phyloP scores from a whole-genome alignment of 2,797 vertebrate species.

The Brachyalestes nurse region DNA sequence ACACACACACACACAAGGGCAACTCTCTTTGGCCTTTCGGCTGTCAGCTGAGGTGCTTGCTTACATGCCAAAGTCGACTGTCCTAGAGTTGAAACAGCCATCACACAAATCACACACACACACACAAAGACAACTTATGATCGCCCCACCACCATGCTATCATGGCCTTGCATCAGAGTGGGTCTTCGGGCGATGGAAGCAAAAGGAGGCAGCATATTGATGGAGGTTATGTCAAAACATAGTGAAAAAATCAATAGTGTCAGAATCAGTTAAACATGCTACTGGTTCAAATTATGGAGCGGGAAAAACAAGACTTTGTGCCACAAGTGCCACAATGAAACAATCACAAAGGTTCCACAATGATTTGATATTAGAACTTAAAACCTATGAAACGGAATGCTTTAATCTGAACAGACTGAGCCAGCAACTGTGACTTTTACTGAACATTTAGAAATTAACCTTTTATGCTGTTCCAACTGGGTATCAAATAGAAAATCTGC shows the following conservation, averaged over 20 bases:
- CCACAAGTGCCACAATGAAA: constrained; percentile 12
- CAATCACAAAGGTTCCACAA: constrained; percentile 13
- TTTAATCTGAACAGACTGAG: constrained; percentile 28
- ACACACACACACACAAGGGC: constrained; percentile 71
- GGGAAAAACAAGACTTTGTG: constrained; percentile 30
- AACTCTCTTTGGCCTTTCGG: constrained; percentile 51
- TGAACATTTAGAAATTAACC: not conserved
- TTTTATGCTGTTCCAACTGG: not conserved
- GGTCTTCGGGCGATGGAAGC: constrained; percentile 76
- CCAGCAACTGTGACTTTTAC: constrained; percentile 12
- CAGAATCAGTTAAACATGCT: constrained; percentile 60
- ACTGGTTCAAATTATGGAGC: not conserved
- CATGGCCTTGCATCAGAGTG: constrained; percentile 74
- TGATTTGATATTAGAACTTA: not conserved
- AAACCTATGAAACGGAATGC: not conserved
- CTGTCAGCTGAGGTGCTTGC: constrained; percentile 42
- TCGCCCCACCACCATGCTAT: constrained; percentile 63
- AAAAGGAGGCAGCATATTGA: constrained; percentile 71
- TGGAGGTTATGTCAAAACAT: constrained; percentile 74
- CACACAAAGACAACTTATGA: constrained; percentile 56
- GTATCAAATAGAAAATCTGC: not conserved
- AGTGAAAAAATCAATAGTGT: constrained; percentile 67
- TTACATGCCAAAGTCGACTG: constrained; percentile 39
- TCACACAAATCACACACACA: constrained; percentile 51
- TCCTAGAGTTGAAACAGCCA: constrained; percentile 51